Conservation (phyloP, 2,797 vertebrate genomes). For the Pangasius djambal region DNA sequence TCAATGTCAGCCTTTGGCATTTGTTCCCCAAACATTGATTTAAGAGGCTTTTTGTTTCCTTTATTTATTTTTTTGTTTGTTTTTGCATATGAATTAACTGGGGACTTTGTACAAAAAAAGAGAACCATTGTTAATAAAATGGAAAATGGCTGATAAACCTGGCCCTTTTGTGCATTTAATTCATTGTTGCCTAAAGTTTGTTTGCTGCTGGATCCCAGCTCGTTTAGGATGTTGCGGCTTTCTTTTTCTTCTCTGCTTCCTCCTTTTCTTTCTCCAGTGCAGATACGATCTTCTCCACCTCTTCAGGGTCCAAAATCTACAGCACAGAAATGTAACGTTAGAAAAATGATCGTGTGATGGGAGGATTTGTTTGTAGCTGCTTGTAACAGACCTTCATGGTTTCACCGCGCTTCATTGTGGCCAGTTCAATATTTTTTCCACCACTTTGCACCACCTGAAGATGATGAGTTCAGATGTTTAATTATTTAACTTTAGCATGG, state of each 20-base stretch:
- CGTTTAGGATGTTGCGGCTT: conserved; percentile 63
- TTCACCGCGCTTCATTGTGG: conserved; percentile 81
- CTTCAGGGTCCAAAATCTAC: conserved; percentile 81
- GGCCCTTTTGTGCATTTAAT: background rate
- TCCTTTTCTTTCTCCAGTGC: conserved; percentile 87
- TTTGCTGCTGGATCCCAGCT: background rate
- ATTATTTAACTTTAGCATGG: too few relatives aligned
- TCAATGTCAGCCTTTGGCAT: conserved; percentile 29
- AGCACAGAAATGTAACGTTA: background rate
- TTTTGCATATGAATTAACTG: conserved; percentile 18
- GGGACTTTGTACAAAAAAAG: conserved; percentile 51
- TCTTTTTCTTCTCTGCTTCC: conserved; percentile 83
- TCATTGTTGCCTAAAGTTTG: conserved; percentile 7
- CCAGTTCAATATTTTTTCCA: conserved; percentile 85
- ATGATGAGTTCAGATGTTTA: background rate
- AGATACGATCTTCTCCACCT: conserved; percentile 82
- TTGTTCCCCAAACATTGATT: conserved; percentile 32
- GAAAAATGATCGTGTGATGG: too few relatives aligned
- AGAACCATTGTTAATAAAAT: conserved; percentile 56
- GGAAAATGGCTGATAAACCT: conserved; percentile 32
- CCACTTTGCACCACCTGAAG: conserved; percentile 83
- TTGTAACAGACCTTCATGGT: conserved; percentile 75
- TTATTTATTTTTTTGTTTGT: background rate
- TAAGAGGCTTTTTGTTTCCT: conserved; percentile 2
- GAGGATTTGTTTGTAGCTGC: background rate